Conservation (phyloP, 2,113 vertebrate genomes). For the Anolis sagrei region DNA sequence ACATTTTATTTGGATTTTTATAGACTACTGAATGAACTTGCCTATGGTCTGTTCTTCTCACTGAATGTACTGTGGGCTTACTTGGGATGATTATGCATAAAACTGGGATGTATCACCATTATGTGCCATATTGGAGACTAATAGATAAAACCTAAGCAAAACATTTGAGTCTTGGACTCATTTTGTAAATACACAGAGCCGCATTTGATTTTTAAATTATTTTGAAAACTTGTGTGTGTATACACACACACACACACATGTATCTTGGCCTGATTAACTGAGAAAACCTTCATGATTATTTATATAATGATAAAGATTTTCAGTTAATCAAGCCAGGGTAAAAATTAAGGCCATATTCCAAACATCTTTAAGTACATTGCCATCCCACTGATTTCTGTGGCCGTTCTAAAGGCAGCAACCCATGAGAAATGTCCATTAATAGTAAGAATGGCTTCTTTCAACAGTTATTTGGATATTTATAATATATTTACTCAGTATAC, state of each 20-base stretch:
- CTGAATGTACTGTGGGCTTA: not conserved
- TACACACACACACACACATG: not conserved
- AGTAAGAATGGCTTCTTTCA: too few species aligned
- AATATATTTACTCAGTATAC: too few species aligned
- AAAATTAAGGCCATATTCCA: too few species aligned
- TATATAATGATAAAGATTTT: too few species aligned
- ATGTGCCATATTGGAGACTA: too few species aligned
- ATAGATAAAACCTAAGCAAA: not conserved
- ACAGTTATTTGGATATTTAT: too few species aligned
- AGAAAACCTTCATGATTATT: too few species aligned
- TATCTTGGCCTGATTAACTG: too few species aligned
- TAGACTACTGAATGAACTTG: not conserved
- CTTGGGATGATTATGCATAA: not conserved
- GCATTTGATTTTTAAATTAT: not conserved
- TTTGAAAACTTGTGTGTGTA: not conserved
- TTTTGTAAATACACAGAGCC: not conserved
- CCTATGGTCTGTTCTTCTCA: not conserved
- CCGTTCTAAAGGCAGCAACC: not conserved
- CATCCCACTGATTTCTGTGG: not conserved
- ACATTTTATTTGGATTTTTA: not conserved
- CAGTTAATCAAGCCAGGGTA: too few species aligned
- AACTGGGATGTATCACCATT: not conserved
- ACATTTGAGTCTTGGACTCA: slow-evolving; percentile 13
- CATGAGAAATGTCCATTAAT: not conserved
- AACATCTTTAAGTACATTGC: not conserved